These are phyloP conservation scores for Oreocharis arfaki DNA, from an alignment of 2,113 vertebrate species.

Conservation along the genomic window DNA sequence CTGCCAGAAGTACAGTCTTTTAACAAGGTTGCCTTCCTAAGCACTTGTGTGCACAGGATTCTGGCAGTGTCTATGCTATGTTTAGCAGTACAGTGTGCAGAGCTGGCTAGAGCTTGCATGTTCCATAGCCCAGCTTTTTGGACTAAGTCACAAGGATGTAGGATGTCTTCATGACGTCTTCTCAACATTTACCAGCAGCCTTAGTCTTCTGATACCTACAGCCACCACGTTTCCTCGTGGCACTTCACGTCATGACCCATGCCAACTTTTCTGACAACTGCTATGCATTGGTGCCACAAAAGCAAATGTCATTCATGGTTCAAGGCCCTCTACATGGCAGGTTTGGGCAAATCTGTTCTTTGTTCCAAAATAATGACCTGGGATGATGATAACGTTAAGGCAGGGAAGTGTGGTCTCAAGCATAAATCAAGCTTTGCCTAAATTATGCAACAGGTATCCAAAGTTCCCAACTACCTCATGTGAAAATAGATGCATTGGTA, in stretches of 20 bases:
- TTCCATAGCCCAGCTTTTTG: neutral
- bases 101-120: neutral
- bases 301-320: neutral
- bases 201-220: neutral
- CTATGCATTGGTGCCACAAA: rapidly evolving
- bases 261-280: neutral
- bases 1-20: neutral
- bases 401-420: neutral
- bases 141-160: neutral
- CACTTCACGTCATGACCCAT: neutral
- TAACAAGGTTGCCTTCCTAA: neutral
- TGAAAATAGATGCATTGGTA: neutral
- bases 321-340: neutral
- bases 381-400: neutral
- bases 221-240: neutral
- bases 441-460: neutral
- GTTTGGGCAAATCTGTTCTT: neutral
- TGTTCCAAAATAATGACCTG: neutral
- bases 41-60: neutral
- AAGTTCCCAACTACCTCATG: neutral
- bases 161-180: neutral
- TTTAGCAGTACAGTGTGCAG: neutral
- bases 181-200: neutral
- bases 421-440: neutral
- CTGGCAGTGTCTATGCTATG: neutral